Percentiles rank a stretch among this genome's conserved stretches.
These are phyloP conservation scores for Ptilodon capucinus DNA, from an alignment of 2,888 invertebrate species.

Conservation along the genomic window DNA sequence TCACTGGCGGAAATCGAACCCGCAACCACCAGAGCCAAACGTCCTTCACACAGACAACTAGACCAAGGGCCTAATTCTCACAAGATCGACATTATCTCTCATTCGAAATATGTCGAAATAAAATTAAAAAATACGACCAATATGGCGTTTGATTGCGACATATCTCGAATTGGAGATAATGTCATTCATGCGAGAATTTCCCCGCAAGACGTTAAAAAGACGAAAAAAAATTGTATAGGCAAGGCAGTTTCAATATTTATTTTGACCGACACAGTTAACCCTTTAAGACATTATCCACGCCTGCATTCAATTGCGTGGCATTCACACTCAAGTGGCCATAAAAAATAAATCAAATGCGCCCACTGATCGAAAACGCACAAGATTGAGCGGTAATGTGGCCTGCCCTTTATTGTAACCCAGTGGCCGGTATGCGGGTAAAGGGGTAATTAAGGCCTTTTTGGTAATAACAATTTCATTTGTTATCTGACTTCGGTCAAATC, in stretches of 20 bases:
- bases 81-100: too few species aligned
- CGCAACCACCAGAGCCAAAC: too few species aligned
- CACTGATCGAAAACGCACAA: constrained; percentile 40
- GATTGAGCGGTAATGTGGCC: constrained; percentile 50
- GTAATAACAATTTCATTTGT: background rate
- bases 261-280: constrained; percentile 12
- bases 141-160: too few species aligned
- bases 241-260: background rate
- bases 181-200: too few species aligned
- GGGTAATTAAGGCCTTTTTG: constrained; percentile 36
- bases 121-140: too few species aligned
- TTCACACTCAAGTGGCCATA: constrained; percentile 51
- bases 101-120: too few species aligned
- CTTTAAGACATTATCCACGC: constrained; percentile 61
- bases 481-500: background rate
- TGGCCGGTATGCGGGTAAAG: constrained; percentile 52
- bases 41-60: too few species aligned
- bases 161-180: too few species aligned
- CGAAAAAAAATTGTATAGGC: too few species aligned
- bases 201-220: too few species aligned
- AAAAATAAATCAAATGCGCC: constrained; percentile 67
- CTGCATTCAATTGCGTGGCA: constrained; percentile 62
- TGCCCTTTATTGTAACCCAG: constrained; percentile 20
- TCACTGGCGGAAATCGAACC: too few species aligned
- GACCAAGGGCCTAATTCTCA: too few species aligned